Percentiles rank a stretch among this genome's conserved stretches.
phyloP scores from a whole-genome alignment of 2,888 invertebrate genomes.

The Dynastes hyllus region DNA sequence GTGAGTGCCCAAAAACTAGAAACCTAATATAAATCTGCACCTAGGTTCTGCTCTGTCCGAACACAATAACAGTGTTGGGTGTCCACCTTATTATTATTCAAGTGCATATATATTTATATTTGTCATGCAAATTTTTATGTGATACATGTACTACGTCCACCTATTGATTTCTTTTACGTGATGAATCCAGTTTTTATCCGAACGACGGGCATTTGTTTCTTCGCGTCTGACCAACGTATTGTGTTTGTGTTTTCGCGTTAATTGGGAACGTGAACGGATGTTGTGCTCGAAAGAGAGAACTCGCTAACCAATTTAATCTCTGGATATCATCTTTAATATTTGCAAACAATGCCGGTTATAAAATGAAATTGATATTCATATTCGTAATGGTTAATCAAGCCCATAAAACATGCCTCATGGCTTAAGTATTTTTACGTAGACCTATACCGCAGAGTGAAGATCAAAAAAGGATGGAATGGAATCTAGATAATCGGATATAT shows the following conservation, averaged over 20 bases:
- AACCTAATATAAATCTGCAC: not conserved
- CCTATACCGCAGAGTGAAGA: conserved; percentile 7
- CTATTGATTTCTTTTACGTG: conserved; percentile 44
- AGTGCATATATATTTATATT: conserved; percentile 49
- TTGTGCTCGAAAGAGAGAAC: conserved; percentile 25
- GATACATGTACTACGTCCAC: conserved; percentile 34
- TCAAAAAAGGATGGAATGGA: conserved; percentile 5
- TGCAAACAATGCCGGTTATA: conserved; percentile 42
- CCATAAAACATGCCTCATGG: conserved; percentile 31
- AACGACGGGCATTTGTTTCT: conserved; percentile 9
- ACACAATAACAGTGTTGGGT: not conserved
- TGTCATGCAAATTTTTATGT: conserved; percentile 49
- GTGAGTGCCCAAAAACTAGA: too few relatives aligned
- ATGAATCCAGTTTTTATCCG: conserved; percentile 42
- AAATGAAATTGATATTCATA: conserved; percentile 42
- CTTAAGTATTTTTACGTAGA: conserved; percentile 37
- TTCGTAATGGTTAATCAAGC: conserved; percentile 39
- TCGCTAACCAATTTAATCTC: conserved; percentile 35
- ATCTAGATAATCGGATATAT: conserved; percentile 17
- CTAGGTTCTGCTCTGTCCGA: conserved; percentile 30
- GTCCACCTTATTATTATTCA: conserved; percentile 50
- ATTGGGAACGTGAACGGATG: conserved; percentile 41
- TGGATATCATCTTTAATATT: conserved; percentile 43
- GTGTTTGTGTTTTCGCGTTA: conserved; percentile 32
- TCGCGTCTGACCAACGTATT: not conserved